Conservation (phyloP, 2,113 vertebrate species). For the Emydocephalus ijimae region DNA sequence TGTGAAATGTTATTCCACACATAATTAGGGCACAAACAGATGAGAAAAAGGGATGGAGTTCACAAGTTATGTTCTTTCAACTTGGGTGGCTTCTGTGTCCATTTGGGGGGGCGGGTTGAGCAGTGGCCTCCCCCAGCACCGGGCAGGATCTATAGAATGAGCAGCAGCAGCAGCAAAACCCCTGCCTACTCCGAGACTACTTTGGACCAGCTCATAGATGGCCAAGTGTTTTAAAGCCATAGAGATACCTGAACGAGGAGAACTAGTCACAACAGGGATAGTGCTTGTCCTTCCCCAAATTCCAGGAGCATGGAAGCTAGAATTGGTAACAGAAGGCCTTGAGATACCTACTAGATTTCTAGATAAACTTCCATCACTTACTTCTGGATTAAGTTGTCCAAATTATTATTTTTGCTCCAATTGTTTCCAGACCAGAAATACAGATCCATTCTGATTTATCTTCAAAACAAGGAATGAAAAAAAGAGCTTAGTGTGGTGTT, state of each 20-base stretch:
- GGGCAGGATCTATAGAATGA: not conserved
- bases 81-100: not conserved
- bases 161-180: not conserved
- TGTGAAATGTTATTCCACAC: not conserved
- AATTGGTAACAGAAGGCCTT: not conserved
- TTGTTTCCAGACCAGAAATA: not conserved
- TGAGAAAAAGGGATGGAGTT: not conserved
- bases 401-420: not conserved
- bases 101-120: not conserved
- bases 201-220: not conserved
- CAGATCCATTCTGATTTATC: not conserved
- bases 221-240: not conserved
- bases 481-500: not conserved
- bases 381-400: not conserved
- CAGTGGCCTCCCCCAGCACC: not conserved
- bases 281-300: not conserved
- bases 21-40: not conserved
- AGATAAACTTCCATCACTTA: not conserved
- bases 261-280: not conserved
- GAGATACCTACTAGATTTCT: not conserved
- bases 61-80: not conserved
- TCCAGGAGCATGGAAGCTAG: not conserved
- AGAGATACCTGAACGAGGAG: not conserved
- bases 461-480: not conserved
- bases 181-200: not conserved